Conservation (phyloP, 1,140 invertebrate genomes). For the Patella vulgata region DNA sequence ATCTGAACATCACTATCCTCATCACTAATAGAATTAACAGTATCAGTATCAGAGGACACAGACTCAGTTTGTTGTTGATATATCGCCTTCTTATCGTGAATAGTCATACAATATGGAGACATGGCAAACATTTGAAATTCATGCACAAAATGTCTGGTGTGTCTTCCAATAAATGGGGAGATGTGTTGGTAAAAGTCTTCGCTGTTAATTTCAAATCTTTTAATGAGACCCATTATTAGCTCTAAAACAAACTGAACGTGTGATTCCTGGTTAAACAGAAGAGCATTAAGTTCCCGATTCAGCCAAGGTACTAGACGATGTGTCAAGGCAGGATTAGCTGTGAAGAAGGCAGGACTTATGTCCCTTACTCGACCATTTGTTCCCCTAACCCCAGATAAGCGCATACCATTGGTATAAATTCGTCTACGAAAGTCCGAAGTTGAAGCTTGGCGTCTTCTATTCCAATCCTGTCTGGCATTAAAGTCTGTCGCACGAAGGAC, state of each 20-base stretch:
- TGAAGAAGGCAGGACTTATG: slow-evolving; percentile 76
- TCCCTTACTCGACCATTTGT: slow-evolving; percentile 37
- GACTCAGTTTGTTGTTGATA: slow-evolving; percentile 54
- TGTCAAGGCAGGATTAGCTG: slow-evolving; percentile 80
- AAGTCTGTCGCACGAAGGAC: neutral
- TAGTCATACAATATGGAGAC: slow-evolving; percentile 84
- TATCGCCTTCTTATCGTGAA: slow-evolving; percentile 68
- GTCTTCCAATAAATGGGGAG: slow-evolving; percentile 60
- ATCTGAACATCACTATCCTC: slow-evolving; percentile 43
- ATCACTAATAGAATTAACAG: slow-evolving; percentile 24
- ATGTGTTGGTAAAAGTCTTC: slow-evolving; percentile 74
- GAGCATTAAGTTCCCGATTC: slow-evolving; percentile 82
- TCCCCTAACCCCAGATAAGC: slow-evolving; percentile 71
- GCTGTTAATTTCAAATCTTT: slow-evolving; percentile 78
- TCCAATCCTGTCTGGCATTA: slow-evolving; percentile 28
- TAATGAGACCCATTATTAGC: slow-evolving; percentile 77
- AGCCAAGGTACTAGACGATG: slow-evolving; percentile 88
- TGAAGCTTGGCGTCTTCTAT: slow-evolving; percentile 36
- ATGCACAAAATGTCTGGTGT: slow-evolving; percentile 82
- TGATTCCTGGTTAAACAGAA: slow-evolving; percentile 70
- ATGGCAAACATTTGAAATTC: slow-evolving; percentile 88
- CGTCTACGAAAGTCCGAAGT: slow-evolving; percentile 72
- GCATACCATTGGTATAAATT: slow-evolving; percentile 81
- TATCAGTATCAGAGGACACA: slow-evolving; percentile 24
- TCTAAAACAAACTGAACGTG: slow-evolving; percentile 75